Percentiles rank a stretch among this genome's conserved stretches.
phyloP scores from a whole-genome alignment of 1,140 invertebrate genomes.

The Thaumetopoea pityocampa region DNA sequence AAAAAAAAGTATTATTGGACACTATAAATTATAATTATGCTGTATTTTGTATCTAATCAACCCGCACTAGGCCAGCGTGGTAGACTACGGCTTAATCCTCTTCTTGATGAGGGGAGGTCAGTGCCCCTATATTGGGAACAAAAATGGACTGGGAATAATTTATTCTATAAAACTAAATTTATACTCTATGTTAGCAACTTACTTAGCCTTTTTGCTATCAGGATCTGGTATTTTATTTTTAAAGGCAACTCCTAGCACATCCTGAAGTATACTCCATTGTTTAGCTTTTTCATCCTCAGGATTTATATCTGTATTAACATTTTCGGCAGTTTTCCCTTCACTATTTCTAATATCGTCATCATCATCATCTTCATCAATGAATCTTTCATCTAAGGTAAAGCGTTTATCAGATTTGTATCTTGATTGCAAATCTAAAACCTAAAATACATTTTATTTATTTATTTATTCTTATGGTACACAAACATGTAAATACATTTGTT shows the following conservation, averaged over 20 bases:
- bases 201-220: constrained; percentile 53
- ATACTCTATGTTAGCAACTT: too few species aligned
- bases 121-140: too few species aligned
- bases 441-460: constrained; percentile 18
- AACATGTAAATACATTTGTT: constrained; percentile 1
- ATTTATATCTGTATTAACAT: constrained; percentile 42
- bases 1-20: constrained; percentile 9
- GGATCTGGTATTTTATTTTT: constrained; percentile 38
- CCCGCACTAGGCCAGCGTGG: too few species aligned
- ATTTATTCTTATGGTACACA: constrained; percentile 12
- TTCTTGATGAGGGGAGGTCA: too few species aligned
- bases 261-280: constrained; percentile 77
- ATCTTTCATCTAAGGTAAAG: constrained; percentile 78
- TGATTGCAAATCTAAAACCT: constrained; percentile 77
- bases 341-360: constrained; percentile 29
- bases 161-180: too few species aligned
- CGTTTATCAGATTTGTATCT: constrained; percentile 78
- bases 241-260: constrained; percentile 73
- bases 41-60: too few species aligned
- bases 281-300: constrained; percentile 75
- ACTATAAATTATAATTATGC: too few species aligned
- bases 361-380: constrained; percentile 67
- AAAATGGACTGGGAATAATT: not conserved
- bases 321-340: constrained; percentile 13
- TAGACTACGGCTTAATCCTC: too few species aligned